Evolutionary conservation across 2,113 vertebrate species (phyloP).

Genomic region (Ammospiza caudacuta): DNA sequence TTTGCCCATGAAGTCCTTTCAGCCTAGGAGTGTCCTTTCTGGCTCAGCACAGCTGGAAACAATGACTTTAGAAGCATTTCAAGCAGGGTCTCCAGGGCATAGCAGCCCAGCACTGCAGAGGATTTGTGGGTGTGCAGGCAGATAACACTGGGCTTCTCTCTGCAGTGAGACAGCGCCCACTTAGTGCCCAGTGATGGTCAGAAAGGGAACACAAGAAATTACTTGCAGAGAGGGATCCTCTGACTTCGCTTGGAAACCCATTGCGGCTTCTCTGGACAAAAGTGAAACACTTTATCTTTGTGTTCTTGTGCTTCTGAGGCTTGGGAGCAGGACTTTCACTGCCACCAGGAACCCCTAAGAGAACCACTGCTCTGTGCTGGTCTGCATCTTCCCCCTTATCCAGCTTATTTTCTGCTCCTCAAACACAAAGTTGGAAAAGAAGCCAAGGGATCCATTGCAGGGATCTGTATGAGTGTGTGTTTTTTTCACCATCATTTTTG

Average conservation of each 20-base stretch:
- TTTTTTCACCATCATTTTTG: conserved; percentile 54
- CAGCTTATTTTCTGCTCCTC: conserved; percentile 26
- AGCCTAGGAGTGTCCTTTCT: not conserved
- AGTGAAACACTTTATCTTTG: not conserved
- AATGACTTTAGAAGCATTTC: not conserved
- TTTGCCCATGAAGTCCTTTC: not conserved
- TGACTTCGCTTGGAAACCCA: not conserved
- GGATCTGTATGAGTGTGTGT: conserved; percentile 34
- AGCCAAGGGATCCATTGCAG: conserved; percentile 3
- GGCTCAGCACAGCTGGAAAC: not conserved
- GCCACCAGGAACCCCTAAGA: conserved; percentile 1
- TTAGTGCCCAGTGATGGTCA: not conserved
- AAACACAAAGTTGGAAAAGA: conserved; percentile 39
- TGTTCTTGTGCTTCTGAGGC: not conserved
- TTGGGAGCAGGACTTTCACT: not conserved
- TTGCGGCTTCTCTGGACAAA: not conserved
- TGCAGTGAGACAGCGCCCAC: not conserved
- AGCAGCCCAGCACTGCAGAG: not conserved
- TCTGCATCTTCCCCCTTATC: not conserved
- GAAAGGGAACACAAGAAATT: not conserved
- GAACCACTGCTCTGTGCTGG: not conserved
- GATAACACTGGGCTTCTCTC: not conserved
- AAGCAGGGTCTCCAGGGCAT: not conserved
- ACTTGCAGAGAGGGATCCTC: not conserved
- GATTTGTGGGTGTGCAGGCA: not conserved